phyloP scores from a whole-genome alignment of 2,113 vertebrate genomes.

The Microcebus lehilahytsara region DNA sequence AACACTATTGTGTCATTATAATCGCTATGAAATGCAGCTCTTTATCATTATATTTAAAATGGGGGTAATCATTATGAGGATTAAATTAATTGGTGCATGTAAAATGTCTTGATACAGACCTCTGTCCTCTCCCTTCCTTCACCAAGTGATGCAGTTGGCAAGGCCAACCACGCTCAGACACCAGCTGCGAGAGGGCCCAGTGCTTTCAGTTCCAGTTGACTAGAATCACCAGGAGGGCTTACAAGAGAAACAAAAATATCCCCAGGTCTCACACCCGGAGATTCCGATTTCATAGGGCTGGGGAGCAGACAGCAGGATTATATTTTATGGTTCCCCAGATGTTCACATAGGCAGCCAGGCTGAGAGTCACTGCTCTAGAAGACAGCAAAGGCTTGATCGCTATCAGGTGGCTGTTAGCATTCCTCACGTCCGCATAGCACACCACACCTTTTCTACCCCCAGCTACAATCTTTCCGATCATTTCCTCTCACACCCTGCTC shows the following conservation, averaged over 20 bases:
- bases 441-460: not conserved
- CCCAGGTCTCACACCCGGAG: no score
- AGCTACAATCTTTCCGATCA: not conserved
- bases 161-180: not conserved
- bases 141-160: not conserved
- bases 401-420: not conserved
- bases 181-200: not conserved
- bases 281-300: no score
- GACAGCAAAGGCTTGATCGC: no score
- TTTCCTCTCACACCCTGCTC: not conserved
- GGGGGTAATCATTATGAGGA: not conserved
- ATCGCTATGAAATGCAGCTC: no score
- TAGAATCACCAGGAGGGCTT: not conserved
- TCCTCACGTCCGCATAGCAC: no score
- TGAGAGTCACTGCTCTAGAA: no score
- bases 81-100: conserved; percentile 37
- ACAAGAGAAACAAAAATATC: no score
- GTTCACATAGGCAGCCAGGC: no score
- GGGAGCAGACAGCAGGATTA: no score
- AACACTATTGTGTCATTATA: no score
- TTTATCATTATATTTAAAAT: no score
- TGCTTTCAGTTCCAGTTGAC: not conserved
- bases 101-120: not conserved
- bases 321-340: no score
- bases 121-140: not conserved